phyloP scores from a whole-genome alignment of 2,797 vertebrate species.

The Cuculus canorus region DNA sequence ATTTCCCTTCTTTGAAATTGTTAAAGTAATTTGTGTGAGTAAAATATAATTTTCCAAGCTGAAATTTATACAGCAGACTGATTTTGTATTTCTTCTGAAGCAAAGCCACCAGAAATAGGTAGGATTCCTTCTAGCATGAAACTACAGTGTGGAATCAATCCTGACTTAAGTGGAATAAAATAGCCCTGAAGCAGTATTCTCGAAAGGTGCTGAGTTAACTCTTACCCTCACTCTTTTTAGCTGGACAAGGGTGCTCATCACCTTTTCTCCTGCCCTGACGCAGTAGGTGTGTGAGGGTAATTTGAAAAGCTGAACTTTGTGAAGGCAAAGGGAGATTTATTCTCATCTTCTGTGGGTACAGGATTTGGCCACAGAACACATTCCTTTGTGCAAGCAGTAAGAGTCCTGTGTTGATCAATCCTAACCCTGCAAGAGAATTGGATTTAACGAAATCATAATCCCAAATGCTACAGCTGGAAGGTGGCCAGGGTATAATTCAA shows the following conservation, averaged over 20 bases:
- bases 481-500: neutral
- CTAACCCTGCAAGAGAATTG: neutral
- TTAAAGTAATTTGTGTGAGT: neutral
- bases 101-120: neutral
- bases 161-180: neutral
- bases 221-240: neutral
- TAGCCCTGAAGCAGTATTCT: neutral
- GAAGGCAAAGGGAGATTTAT: neutral
- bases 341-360: neutral
- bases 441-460: neutral
- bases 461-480: neutral
- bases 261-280: neutral
- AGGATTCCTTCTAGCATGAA: neutral
- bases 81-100: conserved; percentile 1
- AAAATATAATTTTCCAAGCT: conserved; percentile 18
- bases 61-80: neutral
- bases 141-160: neutral
- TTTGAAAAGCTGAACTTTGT: neutral
- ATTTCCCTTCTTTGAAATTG: neutral
- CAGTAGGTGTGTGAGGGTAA: neutral
- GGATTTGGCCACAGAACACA: neutral
- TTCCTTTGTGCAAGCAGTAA: neutral
- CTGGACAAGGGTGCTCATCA: neutral
- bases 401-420: neutral
- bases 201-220: neutral